These are phyloP conservation scores for Pheucticus melanocephalus DNA, from an alignment of 2,113 vertebrate species.

Conservation along the genomic window DNA sequence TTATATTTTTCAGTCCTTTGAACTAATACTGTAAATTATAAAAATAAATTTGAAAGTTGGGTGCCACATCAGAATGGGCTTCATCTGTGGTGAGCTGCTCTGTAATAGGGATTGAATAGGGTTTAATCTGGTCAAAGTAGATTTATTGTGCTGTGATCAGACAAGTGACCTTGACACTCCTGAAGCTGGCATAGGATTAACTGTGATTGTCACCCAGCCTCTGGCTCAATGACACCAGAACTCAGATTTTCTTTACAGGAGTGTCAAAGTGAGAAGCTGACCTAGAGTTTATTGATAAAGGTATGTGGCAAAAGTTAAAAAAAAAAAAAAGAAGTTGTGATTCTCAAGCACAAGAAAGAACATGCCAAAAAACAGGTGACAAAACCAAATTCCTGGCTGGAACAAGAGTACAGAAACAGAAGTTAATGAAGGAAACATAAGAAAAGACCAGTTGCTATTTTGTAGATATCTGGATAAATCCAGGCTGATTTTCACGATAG, in stretches of 20 bases:
- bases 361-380: accelerated
- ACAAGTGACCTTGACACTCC: neutral
- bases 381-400: neutral
- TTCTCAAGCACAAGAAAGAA: neutral
- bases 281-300: neutral
- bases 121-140: neutral
- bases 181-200: neutral
- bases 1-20: neutral
- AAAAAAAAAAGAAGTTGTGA: neutral
- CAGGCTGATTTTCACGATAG: neutral
- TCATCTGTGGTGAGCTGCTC: neutral
- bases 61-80: neutral
- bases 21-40: neutral
- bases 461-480: neutral
- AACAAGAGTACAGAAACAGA: neutral
- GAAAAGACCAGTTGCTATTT: neutral
- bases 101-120: neutral
- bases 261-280: neutral
- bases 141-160: neutral
- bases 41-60: neutral
- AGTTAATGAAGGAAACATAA: neutral
- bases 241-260: neutral
- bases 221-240: neutral
- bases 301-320: neutral
- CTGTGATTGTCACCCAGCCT: neutral